phyloP scores from a whole-genome alignment of 2,797 vertebrate species.

The Mallotus villosus region DNA sequence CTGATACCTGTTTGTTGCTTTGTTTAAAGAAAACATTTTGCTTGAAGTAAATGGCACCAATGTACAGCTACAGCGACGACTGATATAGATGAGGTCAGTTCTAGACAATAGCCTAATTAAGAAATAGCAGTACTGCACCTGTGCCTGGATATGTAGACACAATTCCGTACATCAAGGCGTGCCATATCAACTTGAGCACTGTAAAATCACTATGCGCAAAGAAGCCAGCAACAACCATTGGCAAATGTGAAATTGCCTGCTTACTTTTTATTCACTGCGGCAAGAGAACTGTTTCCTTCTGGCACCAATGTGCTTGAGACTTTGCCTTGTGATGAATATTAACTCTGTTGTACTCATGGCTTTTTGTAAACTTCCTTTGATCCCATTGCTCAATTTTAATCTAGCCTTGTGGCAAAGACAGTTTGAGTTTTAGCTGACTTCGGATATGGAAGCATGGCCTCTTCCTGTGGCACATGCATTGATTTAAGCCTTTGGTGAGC shows the following conservation, averaged over 20 bases:
- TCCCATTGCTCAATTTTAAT: conserved; percentile 53
- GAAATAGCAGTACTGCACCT: conserved; percentile 56
- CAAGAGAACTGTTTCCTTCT: conserved; percentile 68
- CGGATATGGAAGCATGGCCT: conserved; percentile 45
- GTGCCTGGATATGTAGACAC: conserved; percentile 59
- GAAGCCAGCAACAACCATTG: conserved; percentile 45
- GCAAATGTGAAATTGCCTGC: conserved; percentile 43
- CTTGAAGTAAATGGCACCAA: conserved; percentile 52
- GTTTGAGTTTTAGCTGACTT: conserved; percentile 53
- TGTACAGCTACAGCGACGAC: conserved; percentile 44
- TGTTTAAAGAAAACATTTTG: conserved; percentile 54
- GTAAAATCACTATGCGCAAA: conserved; percentile 51
- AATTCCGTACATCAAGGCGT: conserved; percentile 51
- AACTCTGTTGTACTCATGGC: conserved; percentile 47
- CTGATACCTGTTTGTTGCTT: conserved; percentile 62
- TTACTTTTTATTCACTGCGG: conserved; percentile 55
- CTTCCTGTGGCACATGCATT: conserved; percentile 51
- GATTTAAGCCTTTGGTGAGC: conserved; percentile 61
- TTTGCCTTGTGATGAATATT: conserved; percentile 71
- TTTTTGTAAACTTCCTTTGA: conserved; percentile 52
- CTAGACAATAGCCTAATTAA: conserved; percentile 51
- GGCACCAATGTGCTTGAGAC: conserved; percentile 55
- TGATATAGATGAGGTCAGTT: conserved; percentile 47
- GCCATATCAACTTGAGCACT: conserved; percentile 67
- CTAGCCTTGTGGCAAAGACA: conserved; percentile 59